Base-by-base conservation (phyloP, 2,797 vertebrate genomes). In the Anguilla pacifica region DNA sequence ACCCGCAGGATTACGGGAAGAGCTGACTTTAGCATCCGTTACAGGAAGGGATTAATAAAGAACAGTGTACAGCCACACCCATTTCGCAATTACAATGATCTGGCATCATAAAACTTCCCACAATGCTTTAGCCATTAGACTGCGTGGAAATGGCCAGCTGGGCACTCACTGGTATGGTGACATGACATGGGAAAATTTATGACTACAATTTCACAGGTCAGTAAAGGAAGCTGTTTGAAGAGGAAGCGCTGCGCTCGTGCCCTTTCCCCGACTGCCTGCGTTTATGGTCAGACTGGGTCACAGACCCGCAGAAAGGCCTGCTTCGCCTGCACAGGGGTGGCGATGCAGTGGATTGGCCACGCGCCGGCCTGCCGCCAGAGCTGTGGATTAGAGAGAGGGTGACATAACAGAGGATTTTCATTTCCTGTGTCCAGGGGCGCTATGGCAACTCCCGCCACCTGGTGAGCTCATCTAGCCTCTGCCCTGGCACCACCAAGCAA, bases 391-490 rank as follows among this genome's bases (percentile, higher is more conserved):
- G 86, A 87, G 4, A 6, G 87, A 84, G 70, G 9, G 74, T 91
- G 92, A 91, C 89, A 92, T 92, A 91, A 84, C 83, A 87, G 85
- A 86, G 89, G 89, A 88, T 89, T 93, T 93, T 93, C 89, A 91
- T 94, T 93, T 92, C 89, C 91, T 74, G 59, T 83, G 85, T 53
- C 22, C 43, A 59, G 77, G 19, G 0, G 86, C 88, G 61, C 53
- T 15, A 70, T 88, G 55, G 10, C 39, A 61, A 90, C 93, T 91
- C 88, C 28, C 90, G 90, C 87, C 87, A 83, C 74, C 55, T 90
- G 89, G 77, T 85, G 83, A 84, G 89, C 84, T 91, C 72, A 25
- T 19, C 72, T 88, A 84, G 51, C 28, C n/a, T 84, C 49, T 35
- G 17, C 49, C 46, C 25, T 25, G 4, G 31, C 74, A 39, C 13